Base-by-base conservation (phyloP, 1,140 invertebrate species). In the Drosophila paulistorum region DNA sequence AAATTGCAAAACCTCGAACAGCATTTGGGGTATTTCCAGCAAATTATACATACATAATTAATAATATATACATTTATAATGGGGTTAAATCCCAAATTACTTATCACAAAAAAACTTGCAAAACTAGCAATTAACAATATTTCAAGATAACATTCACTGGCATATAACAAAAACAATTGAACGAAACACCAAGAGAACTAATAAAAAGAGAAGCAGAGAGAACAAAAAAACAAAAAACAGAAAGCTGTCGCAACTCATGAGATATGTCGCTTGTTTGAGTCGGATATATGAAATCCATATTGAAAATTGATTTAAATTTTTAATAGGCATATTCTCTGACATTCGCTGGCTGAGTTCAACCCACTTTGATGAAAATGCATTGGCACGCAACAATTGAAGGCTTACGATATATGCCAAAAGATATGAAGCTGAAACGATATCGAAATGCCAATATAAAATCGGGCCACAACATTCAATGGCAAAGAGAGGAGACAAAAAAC, bases 221-320 rank as follows among this genome's bases (percentile, higher is more conserved):
- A 14, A 20, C 5, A 51, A 2, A 48, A 20, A 48, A 2, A 51
- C 3, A 51, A 51, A 11, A 3, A 51, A 20, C 17, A 11, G 20
- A 51, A 51, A 51, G 4, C 45, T 51, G 45, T 51, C 45, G 11
- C 20, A 20, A 51, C 45, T 51, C 45, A 51, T 51, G 45, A 51
- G 59, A 59, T 64, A 33, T 33, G 45, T 61, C 51, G 68, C 65
- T 87, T 77, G 64, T 85, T 79, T 79, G 79, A 79, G 75, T 62
- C 65, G 64, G 80, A 60, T 80, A 74, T 75, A 48, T 48, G 17
- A 68, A 89, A 86, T 86, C 83, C 83, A 87, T 86, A 86, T 86
- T 83, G 81, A 81, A 89, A 89, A 89, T 89, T 89, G 84, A 89
- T 89, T 89, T 89, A 80, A 89, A 89, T 89, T 75, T 89, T 89